These are phyloP conservation scores for Gortyna flavago DNA, from an alignment of 2,888 invertebrate genomes.

Conservation along the genomic window DNA sequence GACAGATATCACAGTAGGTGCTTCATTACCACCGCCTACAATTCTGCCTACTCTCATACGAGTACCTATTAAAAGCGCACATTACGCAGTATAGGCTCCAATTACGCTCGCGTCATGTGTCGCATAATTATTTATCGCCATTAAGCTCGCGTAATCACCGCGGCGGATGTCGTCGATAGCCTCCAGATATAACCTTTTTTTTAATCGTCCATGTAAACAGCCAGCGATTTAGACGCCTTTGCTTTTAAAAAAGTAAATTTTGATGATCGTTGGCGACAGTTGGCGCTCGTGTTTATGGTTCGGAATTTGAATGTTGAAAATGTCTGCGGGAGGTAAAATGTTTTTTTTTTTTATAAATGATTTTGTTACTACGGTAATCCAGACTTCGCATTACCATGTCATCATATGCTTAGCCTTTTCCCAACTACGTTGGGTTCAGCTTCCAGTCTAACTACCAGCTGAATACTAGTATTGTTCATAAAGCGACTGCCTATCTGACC, in stretches of 20 bases:
- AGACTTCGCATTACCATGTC: no score
- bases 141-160: slow-evolving; percentile 61
- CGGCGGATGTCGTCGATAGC: slow-evolving; percentile 60
- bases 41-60: slow-evolving; percentile 21
- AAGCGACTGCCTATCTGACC: no score
- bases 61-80: slow-evolving; percentile 51
- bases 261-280: slow-evolving; percentile 46
- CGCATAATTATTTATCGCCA: slow-evolving; percentile 63
- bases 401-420: background rate
- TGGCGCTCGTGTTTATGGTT: slow-evolving; percentile 50
- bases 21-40: slow-evolving; percentile 43
- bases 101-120: slow-evolving; percentile 57
- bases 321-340: background rate
- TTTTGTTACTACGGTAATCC: background rate
- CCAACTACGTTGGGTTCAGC: no score
- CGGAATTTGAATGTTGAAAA: slow-evolving; percentile 39
- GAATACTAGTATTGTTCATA: no score
- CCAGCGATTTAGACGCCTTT: slow-evolving; percentile 44
- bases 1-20: slow-evolving; percentile 11
- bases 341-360: background rate
- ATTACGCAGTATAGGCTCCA: slow-evolving; percentile 39
- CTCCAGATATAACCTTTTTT: slow-evolving; percentile 59
- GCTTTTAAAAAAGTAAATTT: slow-evolving; percentile 46
- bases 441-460: background rate
- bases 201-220: slow-evolving; percentile 48